These are phyloP conservation scores for Bubo bubo DNA, from an alignment of 2,113 vertebrate species.

Conservation along the genomic window DNA sequence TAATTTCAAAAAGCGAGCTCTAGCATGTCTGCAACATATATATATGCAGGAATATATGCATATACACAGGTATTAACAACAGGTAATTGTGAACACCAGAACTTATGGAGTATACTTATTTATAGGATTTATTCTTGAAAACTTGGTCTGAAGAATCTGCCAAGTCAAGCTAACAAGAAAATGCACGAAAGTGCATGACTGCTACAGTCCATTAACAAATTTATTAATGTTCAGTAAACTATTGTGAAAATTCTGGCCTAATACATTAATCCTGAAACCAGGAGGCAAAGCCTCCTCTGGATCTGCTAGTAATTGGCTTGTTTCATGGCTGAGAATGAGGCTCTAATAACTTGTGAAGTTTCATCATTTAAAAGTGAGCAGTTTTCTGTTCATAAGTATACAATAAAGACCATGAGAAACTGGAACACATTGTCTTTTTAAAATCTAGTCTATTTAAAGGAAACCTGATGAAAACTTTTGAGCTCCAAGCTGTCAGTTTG, in stretches of 20 bases:
- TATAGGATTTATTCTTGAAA: slow-evolving; percentile 3
- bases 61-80: neutral
- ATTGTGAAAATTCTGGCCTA: neutral
- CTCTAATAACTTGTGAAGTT: slow-evolving; percentile 15
- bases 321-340: neutral
- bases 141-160: neutral
- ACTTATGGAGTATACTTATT: neutral
- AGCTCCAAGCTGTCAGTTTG: slow-evolving; percentile 31
- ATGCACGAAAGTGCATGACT: neutral
- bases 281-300: neutral
- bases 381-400: neutral
- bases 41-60: neutral
- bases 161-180: neutral
- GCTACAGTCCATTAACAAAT: neutral
- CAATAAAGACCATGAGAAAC: neutral
- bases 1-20: slow-evolving; percentile 13
- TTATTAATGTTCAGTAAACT: neutral
- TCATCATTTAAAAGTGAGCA: slow-evolving; percentile 15
- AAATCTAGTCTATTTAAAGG: slow-evolving; percentile 31
- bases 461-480: slow-evolving; percentile 38
- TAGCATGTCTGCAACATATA: neutral
- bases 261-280: neutral
- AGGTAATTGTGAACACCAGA: neutral
- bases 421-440: neutral
- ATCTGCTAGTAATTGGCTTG: neutral